These are phyloP conservation scores for Oscheius onirici DNA, from an alignment of 2,888 invertebrate genomes.

Conservation along the genomic window DNA sequence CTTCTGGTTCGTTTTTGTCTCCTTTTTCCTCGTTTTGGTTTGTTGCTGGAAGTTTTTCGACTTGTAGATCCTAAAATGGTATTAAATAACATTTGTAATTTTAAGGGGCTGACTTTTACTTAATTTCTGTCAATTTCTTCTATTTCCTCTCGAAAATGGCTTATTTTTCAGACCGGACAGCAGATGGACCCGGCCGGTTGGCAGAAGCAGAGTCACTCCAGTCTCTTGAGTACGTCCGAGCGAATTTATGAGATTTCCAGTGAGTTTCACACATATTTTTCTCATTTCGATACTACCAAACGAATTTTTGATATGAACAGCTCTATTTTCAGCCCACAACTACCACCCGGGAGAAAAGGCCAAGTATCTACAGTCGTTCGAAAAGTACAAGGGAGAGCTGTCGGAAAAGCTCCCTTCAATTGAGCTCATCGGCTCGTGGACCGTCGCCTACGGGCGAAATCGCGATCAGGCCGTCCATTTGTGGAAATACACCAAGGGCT, in stretches of 20 bases:
- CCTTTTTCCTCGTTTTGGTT: neutral
- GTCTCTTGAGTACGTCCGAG: constrained; percentile 95
- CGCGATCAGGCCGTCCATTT: constrained; percentile 95
- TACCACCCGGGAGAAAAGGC: constrained; percentile 61
- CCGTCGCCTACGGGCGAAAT: constrained; percentile 85
- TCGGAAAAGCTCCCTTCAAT: constrained; percentile 52
- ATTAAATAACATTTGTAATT: too few species aligned
- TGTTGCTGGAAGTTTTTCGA: neutral
- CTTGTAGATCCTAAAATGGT: too few species aligned
- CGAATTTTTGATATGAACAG: neutral
- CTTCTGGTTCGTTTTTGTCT: constrained; percentile 45
- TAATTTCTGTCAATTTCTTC: neutral
- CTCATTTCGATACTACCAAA: neutral
- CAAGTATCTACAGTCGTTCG: constrained; percentile 62
- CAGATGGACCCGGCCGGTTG: constrained; percentile 54
- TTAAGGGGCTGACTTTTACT: too few species aligned
- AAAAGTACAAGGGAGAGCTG: constrained; percentile 59
- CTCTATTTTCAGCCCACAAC: constrained; percentile 67
- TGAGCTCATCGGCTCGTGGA: constrained; percentile 93
- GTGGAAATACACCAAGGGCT: constrained; percentile 94
- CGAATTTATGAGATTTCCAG: constrained; percentile 91
- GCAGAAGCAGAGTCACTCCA: constrained; percentile 80
- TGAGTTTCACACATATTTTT: constrained; percentile 63
- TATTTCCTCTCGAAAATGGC: neutral
- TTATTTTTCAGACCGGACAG: constrained; percentile 53